Evolutionary conservation across 64 coral and sea anemone genomes (phyloP).

Genomic region (Porites lutea): DNA sequence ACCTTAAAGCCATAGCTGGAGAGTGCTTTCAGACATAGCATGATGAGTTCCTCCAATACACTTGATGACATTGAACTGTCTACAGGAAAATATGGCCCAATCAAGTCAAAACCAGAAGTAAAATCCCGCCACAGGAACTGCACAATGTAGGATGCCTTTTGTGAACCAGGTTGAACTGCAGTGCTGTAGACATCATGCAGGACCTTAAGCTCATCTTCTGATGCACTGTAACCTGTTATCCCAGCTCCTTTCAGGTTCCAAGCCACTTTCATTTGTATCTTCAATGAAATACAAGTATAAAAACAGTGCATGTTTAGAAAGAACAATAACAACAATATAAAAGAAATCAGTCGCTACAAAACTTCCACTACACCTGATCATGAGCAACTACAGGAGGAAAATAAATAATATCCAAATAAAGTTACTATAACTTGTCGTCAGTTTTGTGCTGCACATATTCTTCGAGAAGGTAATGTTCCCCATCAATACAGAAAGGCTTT

Average conservation of each 20-base stretch:
- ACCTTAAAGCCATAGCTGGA: conserved; percentile 10
- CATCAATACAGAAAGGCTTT: no score
- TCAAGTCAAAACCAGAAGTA: background rate
- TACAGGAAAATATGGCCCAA: conserved; percentile 29
- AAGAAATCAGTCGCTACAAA: background rate
- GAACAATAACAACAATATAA: no score
- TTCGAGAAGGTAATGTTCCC: no score
- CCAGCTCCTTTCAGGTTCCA: conserved; percentile 36
- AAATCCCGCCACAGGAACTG: conserved; percentile 15
- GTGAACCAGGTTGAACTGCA: background rate
- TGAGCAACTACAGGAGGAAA: no score
- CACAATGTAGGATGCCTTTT: background rate
- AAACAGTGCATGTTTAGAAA: background rate
- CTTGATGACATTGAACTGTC: background rate
- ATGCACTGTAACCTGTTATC: conserved; percentile 7
- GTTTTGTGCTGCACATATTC: no score
- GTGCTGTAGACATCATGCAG: conserved; percentile 19
- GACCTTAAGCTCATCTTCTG: conserved; percentile 17
- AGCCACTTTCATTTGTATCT: conserved; percentile 21
- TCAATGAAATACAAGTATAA: background rate
- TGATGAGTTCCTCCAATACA: conserved; percentile 6
- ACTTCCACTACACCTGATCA: background rate
- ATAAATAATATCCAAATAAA: no score
- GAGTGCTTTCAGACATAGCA: background rate
- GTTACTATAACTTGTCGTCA: no score